Conservation (phyloP, 2,797 vertebrate species). For the Poecilia gillii region DNA sequence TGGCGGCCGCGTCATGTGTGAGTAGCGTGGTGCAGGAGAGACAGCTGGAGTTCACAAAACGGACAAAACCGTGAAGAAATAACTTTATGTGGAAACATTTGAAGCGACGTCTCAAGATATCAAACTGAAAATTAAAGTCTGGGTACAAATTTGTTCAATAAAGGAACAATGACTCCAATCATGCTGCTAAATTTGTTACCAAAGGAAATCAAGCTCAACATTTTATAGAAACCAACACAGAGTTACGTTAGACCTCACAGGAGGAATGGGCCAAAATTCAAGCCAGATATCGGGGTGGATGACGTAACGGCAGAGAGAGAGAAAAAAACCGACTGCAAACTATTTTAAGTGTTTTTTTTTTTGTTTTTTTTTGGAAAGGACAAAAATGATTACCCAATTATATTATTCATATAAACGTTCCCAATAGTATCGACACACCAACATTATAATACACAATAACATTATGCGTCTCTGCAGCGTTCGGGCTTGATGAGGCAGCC, state of each 20-base stretch:
- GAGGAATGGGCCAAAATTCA: neutral
- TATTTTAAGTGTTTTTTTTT: neutral
- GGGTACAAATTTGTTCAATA: neutral
- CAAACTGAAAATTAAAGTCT: neutral
- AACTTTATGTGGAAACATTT: neutral
- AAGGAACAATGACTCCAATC: too few species aligned
- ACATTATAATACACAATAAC: neutral
- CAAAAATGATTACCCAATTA: neutral
- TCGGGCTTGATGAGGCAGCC: constrained; percentile 5
- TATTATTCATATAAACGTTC: neutral
- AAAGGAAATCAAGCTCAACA: neutral
- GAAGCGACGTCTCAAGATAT: neutral
- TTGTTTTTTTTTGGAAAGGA: neutral
- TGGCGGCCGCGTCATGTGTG: neutral
- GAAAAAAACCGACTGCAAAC: neutral
- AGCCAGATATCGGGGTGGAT: neutral
- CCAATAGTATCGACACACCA: neutral
- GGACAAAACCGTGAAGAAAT: neutral
- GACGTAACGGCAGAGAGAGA: neutral
- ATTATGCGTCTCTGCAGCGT: constrained; percentile 1
- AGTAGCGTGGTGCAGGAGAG: neutral
- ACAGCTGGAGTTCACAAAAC: neutral
- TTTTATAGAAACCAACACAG: neutral
- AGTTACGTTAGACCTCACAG: neutral
- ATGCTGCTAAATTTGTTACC: neutral